A percentile compares a stretch with the other conserved stretches of the same genome.
These are phyloP conservation scores for Rhingia campestris DNA, from an alignment of 2,888 invertebrate genomes.

Conservation along the genomic window DNA sequence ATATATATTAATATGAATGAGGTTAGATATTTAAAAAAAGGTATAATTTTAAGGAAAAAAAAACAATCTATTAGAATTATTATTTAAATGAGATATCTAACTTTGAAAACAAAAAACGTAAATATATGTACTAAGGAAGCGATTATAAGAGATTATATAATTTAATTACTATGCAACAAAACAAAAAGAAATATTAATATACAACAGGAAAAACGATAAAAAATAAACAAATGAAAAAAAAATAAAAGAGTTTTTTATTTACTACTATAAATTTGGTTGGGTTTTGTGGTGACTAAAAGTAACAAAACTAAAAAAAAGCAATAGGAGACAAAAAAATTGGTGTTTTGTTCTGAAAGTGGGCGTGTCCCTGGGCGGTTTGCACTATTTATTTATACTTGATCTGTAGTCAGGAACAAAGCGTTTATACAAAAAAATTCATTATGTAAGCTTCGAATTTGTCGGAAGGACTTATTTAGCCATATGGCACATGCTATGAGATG, in stretches of 20 bases:
- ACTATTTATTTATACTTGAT: too few relatives aligned
- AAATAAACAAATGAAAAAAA: constrained; percentile 59
- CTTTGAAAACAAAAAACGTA: constrained; percentile 52
- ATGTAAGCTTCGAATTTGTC: too few relatives aligned
- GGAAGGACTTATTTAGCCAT: too few relatives aligned
- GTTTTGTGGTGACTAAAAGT: too few relatives aligned
- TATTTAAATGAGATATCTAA: constrained; percentile 67
- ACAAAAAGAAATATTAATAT: constrained; percentile 66
- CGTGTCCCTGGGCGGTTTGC: too few relatives aligned
- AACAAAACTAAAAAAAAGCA: too few relatives aligned
- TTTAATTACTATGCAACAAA: constrained; percentile 70
- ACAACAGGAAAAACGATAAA: constrained; percentile 64
- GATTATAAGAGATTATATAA: constrained; percentile 71
- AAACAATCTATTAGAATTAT: constrained; percentile 49
- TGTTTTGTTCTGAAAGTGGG: too few relatives aligned
- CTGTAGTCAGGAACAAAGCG: too few relatives aligned
- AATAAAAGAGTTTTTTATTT: constrained; percentile 7
- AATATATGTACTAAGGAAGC: constrained; percentile 65
- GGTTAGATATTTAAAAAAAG: constrained; percentile 39
- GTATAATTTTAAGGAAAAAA: constrained; percentile 48
- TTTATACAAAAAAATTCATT: too few relatives aligned
- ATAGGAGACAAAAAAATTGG: too few relatives aligned
- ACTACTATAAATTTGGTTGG: too few relatives aligned
- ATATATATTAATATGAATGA: constrained; percentile 65
- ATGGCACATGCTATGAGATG: too few relatives aligned